phyloP scores from a whole-genome alignment of 2,797 vertebrate species.

The Xerus rutilus region DNA sequence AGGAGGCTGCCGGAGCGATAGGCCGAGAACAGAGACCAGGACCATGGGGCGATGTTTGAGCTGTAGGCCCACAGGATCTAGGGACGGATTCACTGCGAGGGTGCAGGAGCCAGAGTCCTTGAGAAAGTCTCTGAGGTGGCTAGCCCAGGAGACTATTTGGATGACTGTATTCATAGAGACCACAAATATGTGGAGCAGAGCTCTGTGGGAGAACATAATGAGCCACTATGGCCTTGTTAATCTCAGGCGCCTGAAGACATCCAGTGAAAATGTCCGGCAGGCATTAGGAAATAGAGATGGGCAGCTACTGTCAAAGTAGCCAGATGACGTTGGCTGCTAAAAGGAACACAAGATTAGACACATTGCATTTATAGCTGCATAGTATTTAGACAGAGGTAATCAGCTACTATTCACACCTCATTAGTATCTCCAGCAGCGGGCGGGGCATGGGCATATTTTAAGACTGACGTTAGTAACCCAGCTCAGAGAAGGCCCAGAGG shows the following conservation, averaged over 20 bases:
- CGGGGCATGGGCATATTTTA: not conserved
- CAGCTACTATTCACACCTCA: not conserved
- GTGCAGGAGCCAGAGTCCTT: not conserved
- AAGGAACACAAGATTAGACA: not conserved
- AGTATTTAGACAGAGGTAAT: slow-evolving; percentile 6
- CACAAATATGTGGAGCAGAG: not conserved
- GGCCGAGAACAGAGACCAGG: not conserved
- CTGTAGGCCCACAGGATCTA: not conserved
- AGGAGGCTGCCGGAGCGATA: not conserved
- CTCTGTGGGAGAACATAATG: slow-evolving; percentile 8
- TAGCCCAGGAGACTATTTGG: not conserved
- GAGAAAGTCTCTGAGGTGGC: not conserved
- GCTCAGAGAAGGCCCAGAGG: not conserved
- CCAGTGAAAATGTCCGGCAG: not conserved
- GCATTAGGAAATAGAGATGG: not conserved
- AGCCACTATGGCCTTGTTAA: not conserved
- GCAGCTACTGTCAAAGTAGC: not conserved
- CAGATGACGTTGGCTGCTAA: slow-evolving; percentile 15
- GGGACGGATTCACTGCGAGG: not conserved
- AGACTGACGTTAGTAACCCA: not conserved
- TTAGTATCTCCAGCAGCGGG: not conserved
- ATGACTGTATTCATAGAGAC: not conserved
- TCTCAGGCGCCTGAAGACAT: slow-evolving; percentile 28
- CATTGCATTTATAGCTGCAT: not conserved
- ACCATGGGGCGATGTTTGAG: not conserved